Conservation (phyloP, 2,113 vertebrate species). For the Salvelinus alpinus region DNA sequence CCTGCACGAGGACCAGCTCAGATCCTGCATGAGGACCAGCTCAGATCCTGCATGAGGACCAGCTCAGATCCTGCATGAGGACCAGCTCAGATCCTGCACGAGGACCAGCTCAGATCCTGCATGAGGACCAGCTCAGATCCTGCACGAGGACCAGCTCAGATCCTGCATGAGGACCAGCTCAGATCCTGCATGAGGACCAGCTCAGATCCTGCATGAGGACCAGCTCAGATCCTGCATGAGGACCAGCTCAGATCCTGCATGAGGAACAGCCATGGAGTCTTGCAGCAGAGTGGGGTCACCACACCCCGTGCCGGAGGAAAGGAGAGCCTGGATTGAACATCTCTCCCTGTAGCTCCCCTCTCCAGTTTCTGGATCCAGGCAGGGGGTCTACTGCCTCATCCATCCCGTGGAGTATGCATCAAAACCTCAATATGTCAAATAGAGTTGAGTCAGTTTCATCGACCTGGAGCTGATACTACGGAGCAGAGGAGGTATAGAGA, state of each 20-base stretch:
- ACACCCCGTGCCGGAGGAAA: conserved; percentile 23
- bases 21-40: too few species aligned
- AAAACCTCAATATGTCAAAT: not conserved
- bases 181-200: too few species aligned
- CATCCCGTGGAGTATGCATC: not conserved
- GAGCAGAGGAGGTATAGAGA: not conserved
- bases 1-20: conserved; percentile 46
- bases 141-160: too few species aligned
- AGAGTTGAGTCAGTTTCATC: not conserved
- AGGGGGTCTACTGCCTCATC: conserved; percentile 4
- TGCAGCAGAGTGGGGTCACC: not conserved
- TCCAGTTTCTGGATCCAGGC: conserved; percentile 13
- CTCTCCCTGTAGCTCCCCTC: conserved; percentile 5
- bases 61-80: too few species aligned
- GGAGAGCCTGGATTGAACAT: conserved; percentile 44
- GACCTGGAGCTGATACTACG: not conserved
- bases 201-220: conserved; percentile 10
- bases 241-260: too few species aligned
- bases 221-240: too few species aligned
- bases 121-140: too few species aligned
- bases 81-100: too few species aligned
- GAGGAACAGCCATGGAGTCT: conserved; percentile 20
- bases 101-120: too few species aligned
- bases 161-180: too few species aligned
- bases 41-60: too few species aligned